These are phyloP conservation scores for Carabus problematicus DNA, from an alignment of 2,888 invertebrate species.

Conservation along the genomic window DNA sequence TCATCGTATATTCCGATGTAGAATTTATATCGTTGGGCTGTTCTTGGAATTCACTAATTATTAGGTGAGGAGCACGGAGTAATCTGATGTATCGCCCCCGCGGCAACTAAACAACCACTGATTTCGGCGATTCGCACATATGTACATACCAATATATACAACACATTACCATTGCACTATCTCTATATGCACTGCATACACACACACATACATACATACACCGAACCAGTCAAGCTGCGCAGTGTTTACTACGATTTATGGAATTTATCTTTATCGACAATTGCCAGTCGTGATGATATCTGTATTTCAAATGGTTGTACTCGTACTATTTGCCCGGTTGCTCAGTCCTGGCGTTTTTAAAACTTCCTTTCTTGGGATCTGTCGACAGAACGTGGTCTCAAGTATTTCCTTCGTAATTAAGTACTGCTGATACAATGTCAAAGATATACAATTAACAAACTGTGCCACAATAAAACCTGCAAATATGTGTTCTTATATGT, in stretches of 20 bases:
- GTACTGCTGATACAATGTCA: no score
- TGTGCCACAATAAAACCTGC: no score
- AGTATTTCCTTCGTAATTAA: no score
- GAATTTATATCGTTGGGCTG: conserved; percentile 23
- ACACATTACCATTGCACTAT: neutral
- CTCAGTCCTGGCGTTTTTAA: no score
- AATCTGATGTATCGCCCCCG: conserved; percentile 19
- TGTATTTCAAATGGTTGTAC: conserved; percentile 18
- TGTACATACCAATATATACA: neutral
- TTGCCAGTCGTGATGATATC: conserved; percentile 29
- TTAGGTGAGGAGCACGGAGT: conserved; percentile 15
- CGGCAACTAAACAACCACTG: conserved; percentile 24
- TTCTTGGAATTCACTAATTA: conserved; percentile 36
- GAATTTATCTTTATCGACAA: conserved; percentile 27
- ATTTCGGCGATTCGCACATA: conserved; percentile 27
- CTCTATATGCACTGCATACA: no score
- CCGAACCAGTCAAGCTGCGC: neutral
- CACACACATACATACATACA: no score
- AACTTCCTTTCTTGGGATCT: no score
- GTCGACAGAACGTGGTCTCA: no score
- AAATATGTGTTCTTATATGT: no score
- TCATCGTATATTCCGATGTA: conserved; percentile 19
- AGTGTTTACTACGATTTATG: conserved; percentile 21
- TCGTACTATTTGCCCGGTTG: neutral
- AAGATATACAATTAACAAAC: no score